These are phyloP conservation scores for Cyclargus thomasi DNA, from an alignment of 1,140 invertebrate species.

Conservation along the genomic window DNA sequence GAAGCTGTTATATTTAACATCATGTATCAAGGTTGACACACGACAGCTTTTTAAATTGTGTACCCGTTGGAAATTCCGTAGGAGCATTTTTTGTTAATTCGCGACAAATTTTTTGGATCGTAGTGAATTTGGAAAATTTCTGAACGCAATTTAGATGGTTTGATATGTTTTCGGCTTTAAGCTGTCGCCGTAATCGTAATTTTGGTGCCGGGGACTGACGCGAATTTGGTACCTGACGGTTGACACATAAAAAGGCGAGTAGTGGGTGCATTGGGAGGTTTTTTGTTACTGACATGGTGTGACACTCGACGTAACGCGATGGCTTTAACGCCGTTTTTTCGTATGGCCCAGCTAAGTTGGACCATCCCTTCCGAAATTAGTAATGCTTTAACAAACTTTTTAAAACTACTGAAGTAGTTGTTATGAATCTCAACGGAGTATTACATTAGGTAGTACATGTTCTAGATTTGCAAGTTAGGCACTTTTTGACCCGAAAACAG, in stretches of 20 bases:
- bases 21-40: background rate
- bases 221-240: background rate
- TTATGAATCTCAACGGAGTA: no score
- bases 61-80: background rate
- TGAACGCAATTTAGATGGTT: background rate
- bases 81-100: background rate
- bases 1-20: background rate
- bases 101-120: background rate
- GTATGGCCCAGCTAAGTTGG: no score
- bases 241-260: background rate
- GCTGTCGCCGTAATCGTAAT: background rate
- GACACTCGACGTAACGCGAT: no score
- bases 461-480: no score
- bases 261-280: no score
- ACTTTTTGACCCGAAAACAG: no score
- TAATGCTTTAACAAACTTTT: no score
- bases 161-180: background rate
- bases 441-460: no score
- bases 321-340: no score
- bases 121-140: background rate
- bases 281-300: no score
- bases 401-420: no score
- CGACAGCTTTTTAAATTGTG: background rate
- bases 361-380: no score
- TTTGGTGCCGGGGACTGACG: background rate